These are phyloP conservation scores for Holcopasites calliopsidis DNA, from an alignment of 1,140 invertebrate species.

Conservation along the genomic window DNA sequence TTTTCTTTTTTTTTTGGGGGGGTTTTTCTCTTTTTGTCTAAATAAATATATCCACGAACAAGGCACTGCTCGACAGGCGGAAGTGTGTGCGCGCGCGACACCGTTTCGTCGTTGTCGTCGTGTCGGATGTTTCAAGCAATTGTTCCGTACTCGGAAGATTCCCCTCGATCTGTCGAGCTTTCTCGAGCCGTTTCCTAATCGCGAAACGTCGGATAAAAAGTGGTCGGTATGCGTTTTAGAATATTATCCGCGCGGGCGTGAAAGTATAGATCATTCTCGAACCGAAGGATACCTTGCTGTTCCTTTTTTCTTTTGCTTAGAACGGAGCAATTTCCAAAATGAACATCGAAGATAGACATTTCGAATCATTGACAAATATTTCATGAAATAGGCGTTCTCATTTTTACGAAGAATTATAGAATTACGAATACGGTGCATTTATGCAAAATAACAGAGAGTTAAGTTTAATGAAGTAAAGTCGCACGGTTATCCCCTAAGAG, in stretches of 20 bases:
- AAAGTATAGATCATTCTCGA: conserved; percentile 16
- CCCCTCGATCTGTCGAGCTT: conserved; percentile 41
- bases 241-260: conserved; percentile 39
- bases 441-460: neutral
- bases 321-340: neutral
- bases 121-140: conserved; percentile 40
- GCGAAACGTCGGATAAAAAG: conserved; percentile 59
- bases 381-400: no score
- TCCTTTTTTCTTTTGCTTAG: neutral
- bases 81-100: conserved; percentile 32
- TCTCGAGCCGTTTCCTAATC: conserved; percentile 42
- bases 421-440: no score
- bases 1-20: conserved; percentile 26
- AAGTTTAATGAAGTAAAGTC: neutral
- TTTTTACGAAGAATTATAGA: no score
- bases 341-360: neutral
- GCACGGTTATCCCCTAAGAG: conserved; percentile 25
- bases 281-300: neutral
- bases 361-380: neutral
- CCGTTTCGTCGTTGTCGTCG: conserved; percentile 47
- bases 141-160: no score
- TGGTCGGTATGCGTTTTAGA: conserved; percentile 61
- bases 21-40: conserved; percentile 53
- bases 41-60: conserved; percentile 74
- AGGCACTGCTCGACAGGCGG: conserved; percentile 71